phyloP scores from a whole-genome alignment of 2,113 vertebrate genomes.

The Baryphthengus martii region DNA sequence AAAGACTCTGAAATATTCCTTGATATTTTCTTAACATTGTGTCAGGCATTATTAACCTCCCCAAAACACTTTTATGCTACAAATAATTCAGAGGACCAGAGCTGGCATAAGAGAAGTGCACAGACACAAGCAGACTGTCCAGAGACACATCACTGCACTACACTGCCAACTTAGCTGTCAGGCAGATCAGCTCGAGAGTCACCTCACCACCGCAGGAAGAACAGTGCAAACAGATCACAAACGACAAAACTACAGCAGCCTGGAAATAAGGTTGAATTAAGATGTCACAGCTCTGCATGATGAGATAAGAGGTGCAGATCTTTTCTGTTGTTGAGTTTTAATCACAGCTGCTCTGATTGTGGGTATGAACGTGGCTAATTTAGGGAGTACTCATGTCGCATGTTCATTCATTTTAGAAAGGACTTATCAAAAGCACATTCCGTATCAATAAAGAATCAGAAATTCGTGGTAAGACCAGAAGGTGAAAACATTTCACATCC shows the following conservation, averaged over 20 bases:
- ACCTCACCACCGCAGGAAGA: neutral
- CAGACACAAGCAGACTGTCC: neutral
- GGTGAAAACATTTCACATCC: neutral
- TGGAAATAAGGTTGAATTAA: neutral
- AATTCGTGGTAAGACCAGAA: neutral
- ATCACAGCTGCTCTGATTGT: neutral
- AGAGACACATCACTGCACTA: neutral
- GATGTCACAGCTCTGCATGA: neutral
- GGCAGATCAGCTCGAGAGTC: neutral
- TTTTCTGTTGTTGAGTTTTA: neutral
- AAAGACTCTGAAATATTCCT: neutral
- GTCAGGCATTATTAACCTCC: neutral
- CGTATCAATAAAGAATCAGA: neutral
- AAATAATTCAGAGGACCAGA: neutral
- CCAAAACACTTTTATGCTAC: neutral
- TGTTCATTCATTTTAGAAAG: neutral
- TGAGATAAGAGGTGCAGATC: neutral
- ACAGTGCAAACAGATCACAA: neutral
- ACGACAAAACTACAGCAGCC: neutral
- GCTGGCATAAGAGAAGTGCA: neutral
- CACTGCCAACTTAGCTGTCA: neutral
- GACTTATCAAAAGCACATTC: neutral
- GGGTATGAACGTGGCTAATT: neutral
- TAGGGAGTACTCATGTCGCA: neutral
- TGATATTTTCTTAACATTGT: neutral